Percentiles rank a stretch among this genome's conserved stretches.
Conservation (phyloP, 2,888 invertebrate species). For the Selenia dentaria region DNA sequence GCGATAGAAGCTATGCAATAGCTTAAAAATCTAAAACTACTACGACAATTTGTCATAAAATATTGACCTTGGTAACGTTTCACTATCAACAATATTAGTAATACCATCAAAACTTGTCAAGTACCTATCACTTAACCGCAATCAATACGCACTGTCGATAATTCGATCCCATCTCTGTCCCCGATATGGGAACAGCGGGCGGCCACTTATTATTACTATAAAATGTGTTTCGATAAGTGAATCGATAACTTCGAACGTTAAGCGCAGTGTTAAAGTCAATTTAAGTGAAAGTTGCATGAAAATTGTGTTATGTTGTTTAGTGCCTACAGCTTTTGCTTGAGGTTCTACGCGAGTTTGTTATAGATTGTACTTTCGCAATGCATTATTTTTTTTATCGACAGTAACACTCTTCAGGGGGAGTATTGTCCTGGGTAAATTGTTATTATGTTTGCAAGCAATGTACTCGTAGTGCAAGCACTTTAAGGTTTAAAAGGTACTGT, state of each 20-base stretch:
- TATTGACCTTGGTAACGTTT: background rate
- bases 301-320: conserved; percentile 1
- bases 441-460: too few species aligned
- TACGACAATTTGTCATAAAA: too few species aligned
- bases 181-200: conserved; percentile 8
- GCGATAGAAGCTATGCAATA: too few species aligned
- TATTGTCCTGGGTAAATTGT: too few species aligned
- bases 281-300: conserved; percentile 26
- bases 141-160: conserved; percentile 9
- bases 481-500: too few species aligned
- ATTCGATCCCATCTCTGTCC: conserved; percentile 8
- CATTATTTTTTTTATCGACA: too few species aligned
- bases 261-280: conserved; percentile 23
- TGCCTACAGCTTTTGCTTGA: background rate
- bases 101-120: conserved; percentile 1
- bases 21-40: too few species aligned
- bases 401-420: too few species aligned
- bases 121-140: conserved; percentile 1
- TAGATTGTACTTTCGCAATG: too few species aligned
- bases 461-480: too few species aligned
- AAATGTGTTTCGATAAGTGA: conserved; percentile 26
- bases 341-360: too few species aligned
- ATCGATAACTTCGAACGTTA: conserved; percentile 16
- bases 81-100: conserved; percentile 1
- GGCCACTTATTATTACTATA: conserved; percentile 24